Base-by-base conservation (phyloP, 1,140 invertebrate genomes). In the Antheraea pernyi region DNA sequence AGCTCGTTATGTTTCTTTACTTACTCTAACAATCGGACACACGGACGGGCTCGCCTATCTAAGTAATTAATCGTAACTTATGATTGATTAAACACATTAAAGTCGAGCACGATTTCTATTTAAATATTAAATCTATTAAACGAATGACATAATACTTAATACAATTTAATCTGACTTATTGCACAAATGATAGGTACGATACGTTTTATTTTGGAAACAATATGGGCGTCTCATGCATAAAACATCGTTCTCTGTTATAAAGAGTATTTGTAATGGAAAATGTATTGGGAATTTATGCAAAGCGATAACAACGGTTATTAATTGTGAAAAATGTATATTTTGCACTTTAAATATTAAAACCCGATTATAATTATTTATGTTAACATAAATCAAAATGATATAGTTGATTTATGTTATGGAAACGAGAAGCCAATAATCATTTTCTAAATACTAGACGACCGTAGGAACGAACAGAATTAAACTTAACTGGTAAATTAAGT, bases 51-150 rank as follows among this genome's bases (percentile, higher is more conserved):
- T 70, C 76, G 80, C 83, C 71, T 91, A 89, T 89, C 88, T 91
- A 67, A 79, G 83, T 91, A 92, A 91, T 91, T 92, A 91, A 91
- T 92, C 88, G 86, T 85, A 75, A 65, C 77, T 85, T 87, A 89
- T 91, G 90, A 92, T 92, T 92, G 90, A 92, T 92, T 92, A 88
- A 92, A 87, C 78, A 84, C 90, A 91, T 92, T 92, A 90, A 84
- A 88, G 70, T 74, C 81, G 74, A 79, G 83, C 89, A 89, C 87
- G 89, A 89, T 78, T 85, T 78, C 79, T 73, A 91, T 92, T 92
- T 90, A 79, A 92, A 91, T 91, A 89, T 85, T 83, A 88, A 84
- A 86, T 85, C 82, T 90, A 89, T 91, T 90, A 88, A 75, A 72
- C 79, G 72, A 82, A 82, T 87, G 86, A 89, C 85, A 89, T 86